Evolutionary conservation across 2,888 invertebrate species (phyloP).

Genomic region (Plagodis pulveraria): DNA sequence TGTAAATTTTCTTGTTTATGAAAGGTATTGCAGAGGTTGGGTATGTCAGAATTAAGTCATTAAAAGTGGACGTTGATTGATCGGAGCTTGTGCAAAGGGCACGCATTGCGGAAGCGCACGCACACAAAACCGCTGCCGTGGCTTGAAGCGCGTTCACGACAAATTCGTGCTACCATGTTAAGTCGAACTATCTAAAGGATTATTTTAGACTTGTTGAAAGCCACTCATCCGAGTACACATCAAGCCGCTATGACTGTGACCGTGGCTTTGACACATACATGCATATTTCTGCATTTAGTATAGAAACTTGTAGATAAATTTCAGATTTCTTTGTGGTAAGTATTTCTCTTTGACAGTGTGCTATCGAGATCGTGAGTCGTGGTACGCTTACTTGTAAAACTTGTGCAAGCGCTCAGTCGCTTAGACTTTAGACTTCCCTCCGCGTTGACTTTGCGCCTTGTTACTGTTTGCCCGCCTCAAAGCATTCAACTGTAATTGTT

Average conservation of each 20-base stretch:
- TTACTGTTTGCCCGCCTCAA: conserved; percentile 50
- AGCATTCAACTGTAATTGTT: conserved; percentile 42
- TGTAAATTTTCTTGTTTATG: conserved; percentile 69
- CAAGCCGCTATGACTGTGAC: conserved; percentile 6
- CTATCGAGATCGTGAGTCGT: conserved; percentile 26
- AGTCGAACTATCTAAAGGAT: conserved; percentile 14
- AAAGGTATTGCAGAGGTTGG: conserved; percentile 53
- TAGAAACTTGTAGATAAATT: conserved; percentile 1
- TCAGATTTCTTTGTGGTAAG: background rate
- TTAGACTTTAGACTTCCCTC: conserved; percentile 48
- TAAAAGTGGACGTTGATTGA: conserved; percentile 78
- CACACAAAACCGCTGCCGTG: conserved; percentile 53
- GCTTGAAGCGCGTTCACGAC: conserved; percentile 42
- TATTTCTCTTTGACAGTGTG: background rate
- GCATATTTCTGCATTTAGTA: conserved; percentile 1
- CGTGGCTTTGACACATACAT: conserved; percentile 9
- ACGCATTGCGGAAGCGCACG: conserved; percentile 74
- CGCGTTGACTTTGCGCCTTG: conserved; percentile 56
- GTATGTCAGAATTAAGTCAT: conserved; percentile 80
- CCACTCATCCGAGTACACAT: background rate
- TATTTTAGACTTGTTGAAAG: background rate
- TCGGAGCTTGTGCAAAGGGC: conserved; percentile 66
- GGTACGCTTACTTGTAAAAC: conserved; percentile 35
- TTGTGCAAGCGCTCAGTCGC: conserved; percentile 38
- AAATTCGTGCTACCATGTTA: conserved; percentile 23